Conservation (phyloP, 2,888 invertebrate species). For the Apamea anceps region DNA sequence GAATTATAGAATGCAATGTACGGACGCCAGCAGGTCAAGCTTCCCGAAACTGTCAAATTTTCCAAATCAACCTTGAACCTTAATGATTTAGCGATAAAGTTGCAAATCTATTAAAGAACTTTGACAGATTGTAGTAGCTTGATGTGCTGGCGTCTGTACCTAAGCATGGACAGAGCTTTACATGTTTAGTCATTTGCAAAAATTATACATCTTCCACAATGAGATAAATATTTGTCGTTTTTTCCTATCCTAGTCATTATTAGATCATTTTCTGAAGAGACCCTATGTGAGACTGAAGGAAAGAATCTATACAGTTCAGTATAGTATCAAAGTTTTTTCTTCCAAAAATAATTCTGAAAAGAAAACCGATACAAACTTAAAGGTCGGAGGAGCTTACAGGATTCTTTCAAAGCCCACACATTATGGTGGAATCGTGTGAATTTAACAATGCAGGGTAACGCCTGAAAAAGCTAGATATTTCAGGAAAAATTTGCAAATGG, state of each 20-base stretch:
- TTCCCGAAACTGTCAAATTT: too few relatives aligned
- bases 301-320: background rate
- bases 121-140: too few relatives aligned
- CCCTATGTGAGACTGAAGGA: background rate
- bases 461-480: background rate
- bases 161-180: background rate
- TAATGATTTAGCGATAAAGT: too few relatives aligned
- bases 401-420: slow-evolving; percentile 23
- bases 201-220: background rate
- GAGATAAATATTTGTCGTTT: slow-evolving; percentile 10
- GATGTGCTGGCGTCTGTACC: background rate
- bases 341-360: slow-evolving; percentile 13
- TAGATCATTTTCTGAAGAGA: background rate
- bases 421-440: slow-evolving; percentile 25
- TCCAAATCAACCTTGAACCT: too few relatives aligned
- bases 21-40: too few relatives aligned
- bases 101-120: too few relatives aligned
- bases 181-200: slow-evolving; percentile 18
- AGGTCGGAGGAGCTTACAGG: slow-evolving; percentile 10
- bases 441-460: slow-evolving; percentile 1
- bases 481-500: background rate
- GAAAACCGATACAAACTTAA: slow-evolving; percentile 24
- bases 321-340: background rate
- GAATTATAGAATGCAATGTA: background rate
- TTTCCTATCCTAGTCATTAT: background rate